These are phyloP conservation scores for Gavialis gangeticus DNA, from an alignment of 2,113 vertebrate species.

Conservation along the genomic window DNA sequence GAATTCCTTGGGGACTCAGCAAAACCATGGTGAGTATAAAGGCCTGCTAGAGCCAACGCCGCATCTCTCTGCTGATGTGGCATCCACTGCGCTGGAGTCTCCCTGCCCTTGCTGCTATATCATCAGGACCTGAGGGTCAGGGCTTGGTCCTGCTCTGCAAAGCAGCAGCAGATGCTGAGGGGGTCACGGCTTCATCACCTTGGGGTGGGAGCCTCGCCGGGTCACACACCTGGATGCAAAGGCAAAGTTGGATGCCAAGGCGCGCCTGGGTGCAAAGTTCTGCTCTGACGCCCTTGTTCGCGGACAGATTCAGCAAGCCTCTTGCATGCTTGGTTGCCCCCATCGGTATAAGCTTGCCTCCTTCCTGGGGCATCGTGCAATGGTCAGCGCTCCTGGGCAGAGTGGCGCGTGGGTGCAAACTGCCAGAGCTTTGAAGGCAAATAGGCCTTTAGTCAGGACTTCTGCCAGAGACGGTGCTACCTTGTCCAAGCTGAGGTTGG, in stretches of 20 bases:
- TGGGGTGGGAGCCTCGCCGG: neutral
- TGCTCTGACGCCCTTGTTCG: neutral
- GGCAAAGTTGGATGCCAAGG: neutral
- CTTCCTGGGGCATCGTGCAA: neutral
- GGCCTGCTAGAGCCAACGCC: neutral
- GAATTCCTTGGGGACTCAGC: neutral
- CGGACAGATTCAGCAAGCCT: neutral
- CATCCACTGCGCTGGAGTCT: neutral
- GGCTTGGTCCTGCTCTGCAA: neutral
- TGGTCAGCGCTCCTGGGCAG: too few relatives aligned
- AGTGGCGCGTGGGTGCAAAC: too few relatives aligned
- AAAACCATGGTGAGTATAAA: neutral
- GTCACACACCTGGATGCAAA: neutral
- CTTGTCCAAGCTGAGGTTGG: too few relatives aligned
- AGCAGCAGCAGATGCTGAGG: neutral
- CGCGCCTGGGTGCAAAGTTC: neutral
- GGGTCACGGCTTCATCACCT: neutral
- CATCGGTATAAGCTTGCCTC: neutral
- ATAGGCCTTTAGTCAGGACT: too few relatives aligned
- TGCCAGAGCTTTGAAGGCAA: neutral
- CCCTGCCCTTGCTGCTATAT: neutral
- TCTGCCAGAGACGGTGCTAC: too few relatives aligned
- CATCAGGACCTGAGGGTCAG: neutral
- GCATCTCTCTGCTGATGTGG: neutral
- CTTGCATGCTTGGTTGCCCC: neutral